Conservation (phyloP, 1,140 invertebrate genomes). For the Camponotus vicinus region DNA sequence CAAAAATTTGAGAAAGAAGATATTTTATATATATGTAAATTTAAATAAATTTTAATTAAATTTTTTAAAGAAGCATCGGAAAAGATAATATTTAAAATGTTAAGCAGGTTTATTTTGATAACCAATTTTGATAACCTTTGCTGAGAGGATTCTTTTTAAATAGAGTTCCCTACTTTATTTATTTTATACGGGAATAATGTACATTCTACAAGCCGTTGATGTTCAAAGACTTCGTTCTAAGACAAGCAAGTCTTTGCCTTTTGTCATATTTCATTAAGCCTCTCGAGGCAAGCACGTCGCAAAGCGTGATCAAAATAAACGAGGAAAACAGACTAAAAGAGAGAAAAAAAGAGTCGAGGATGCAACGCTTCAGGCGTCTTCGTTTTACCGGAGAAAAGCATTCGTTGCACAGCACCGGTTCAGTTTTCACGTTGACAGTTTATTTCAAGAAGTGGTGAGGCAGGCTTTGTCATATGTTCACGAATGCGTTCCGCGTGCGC, state of each 20-base stretch:
- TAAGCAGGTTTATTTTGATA: neutral
- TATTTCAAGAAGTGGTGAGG: slow-evolving; percentile 68
- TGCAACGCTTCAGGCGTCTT: slow-evolving; percentile 68
- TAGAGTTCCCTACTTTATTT: neutral
- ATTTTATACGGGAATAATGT: neutral
- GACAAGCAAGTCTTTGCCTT: slow-evolving; percentile 36
- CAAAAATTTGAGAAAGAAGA: neutral
- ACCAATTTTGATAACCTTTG: neutral
- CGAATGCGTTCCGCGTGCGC: slow-evolving; percentile 13
- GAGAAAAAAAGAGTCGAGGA: slow-evolving; percentile 5
- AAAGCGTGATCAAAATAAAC: slow-evolving; percentile 37
- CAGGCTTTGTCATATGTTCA: neutral
- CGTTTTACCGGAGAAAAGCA: slow-evolving; percentile 41
- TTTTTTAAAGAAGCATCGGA: neutral
- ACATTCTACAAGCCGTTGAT: neutral
- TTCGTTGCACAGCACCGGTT: slow-evolving; percentile 18
- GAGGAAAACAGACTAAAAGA: slow-evolving; percentile 17
- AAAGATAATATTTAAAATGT: neutral
- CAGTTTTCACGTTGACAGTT: slow-evolving; percentile 60
- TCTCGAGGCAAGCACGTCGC: slow-evolving; percentile 5
- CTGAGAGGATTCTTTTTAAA: neutral
- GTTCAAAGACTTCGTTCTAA: slow-evolving; percentile 25
- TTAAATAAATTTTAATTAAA: neutral
- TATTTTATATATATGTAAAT: neutral
- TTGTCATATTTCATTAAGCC: slow-evolving; percentile 54